A percentile compares a stretch with the other conserved stretches of the same genome.
These are phyloP conservation scores for Drosophila sechellia DNA, from an alignment of 1,140 invertebrate species.

Conservation along the genomic window DNA sequence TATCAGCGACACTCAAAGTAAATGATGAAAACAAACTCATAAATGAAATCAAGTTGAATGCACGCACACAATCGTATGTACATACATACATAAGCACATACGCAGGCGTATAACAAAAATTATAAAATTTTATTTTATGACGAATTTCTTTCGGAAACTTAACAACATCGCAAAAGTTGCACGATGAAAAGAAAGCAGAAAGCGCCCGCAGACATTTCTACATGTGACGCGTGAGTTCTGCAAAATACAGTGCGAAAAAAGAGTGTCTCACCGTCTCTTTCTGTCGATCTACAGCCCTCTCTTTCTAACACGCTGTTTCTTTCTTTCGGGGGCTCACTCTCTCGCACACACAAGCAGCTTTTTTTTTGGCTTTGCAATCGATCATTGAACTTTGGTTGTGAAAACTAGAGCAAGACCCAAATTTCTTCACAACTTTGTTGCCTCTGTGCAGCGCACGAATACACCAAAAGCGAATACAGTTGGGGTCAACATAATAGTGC, in stretches of 20 bases:
- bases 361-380: constrained; percentile 75
- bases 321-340: constrained; percentile 16
- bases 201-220: constrained; percentile 73
- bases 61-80: constrained; percentile 13
- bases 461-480: constrained; percentile 4
- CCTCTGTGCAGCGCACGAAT: constrained; percentile 34
- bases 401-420: constrained; percentile 84
- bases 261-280: constrained; percentile 17
- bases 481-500: neutral
- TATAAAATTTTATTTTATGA: constrained; percentile 68
- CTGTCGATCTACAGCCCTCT: constrained; percentile 17
- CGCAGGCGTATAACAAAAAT: constrained; percentile 41
- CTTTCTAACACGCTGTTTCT: neutral
- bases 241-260: constrained; percentile 58
- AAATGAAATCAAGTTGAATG: constrained; percentile 73
- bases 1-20: constrained; percentile 49
- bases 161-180: constrained; percentile 71
- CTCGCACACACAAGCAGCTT: constrained; percentile 50
- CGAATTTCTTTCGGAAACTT: constrained; percentile 71
- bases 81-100: neutral
- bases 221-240: constrained; percentile 73
- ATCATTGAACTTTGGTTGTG: constrained; percentile 83
- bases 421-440: constrained; percentile 72
- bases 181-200: constrained; percentile 80
- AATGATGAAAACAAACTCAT: constrained; percentile 62